Evolutionary conservation across 2,888 invertebrate species (phyloP), one percentile per base, ranked within the genome.

Genomic region (Tricholauxania praeusta): DNA sequence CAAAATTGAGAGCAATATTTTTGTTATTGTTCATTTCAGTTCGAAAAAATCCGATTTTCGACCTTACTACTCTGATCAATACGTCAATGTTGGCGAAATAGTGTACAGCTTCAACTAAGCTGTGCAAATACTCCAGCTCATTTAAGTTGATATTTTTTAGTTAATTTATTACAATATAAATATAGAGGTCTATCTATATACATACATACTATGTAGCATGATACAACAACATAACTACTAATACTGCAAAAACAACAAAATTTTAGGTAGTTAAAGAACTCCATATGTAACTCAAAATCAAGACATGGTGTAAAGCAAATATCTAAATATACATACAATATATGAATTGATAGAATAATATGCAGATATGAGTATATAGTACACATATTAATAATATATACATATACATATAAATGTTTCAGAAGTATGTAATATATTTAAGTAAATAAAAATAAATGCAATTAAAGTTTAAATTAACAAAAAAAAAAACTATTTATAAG

Each of bases 261-360:
- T 32, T 22, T 19, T n/a, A 28, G 39, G 52, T 71, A 63, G 71
- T 71, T 32, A 52, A 55, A 71, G 59, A 49, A 71, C 66, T 64
- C 68, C 55, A 62, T 32, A 15, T 57, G 28, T 57, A 28, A 64
- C 52, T 64, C 64, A 65, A 70, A 47, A 60, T 59, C 63, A 39
- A 70, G 72, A 76, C 74, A 74, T 79, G 72, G 78, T 78, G 76
- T 80, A 78, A 80, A 76, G 79, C 80, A 78, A 78, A 77, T 79
- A 81, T 81, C 80, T 80, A 79, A 80, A 78, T 75, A 53, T 39
- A 65, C 47, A 39, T 39, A 51, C 39, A 39, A 71, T 17, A 17
- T 22, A 63, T 71, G 62, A 48, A 65, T 70, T 32, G 47, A 70
- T 53, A 62, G 10, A 59, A 57, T 17, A 15, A 64, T 53, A 74